Evolutionary conservation across 2,797 vertebrate genomes (phyloP).

Genomic region (Bradypus variegatus): DNA sequence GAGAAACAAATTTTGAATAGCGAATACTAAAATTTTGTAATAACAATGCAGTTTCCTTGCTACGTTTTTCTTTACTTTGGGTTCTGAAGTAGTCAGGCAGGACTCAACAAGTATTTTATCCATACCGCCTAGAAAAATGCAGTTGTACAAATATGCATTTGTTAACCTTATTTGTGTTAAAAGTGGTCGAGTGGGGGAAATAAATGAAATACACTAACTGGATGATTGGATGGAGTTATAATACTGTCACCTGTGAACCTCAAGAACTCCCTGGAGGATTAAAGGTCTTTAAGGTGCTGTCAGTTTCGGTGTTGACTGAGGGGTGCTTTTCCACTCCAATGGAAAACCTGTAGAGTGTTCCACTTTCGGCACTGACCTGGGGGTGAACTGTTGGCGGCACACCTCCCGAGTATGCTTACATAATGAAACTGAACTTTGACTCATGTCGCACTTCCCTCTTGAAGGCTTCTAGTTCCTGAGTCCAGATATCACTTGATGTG

Average conservation of each 20-base stretch:
- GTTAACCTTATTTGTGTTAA: not conserved
- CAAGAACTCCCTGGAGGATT: not conserved
- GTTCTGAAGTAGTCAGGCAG: not conserved
- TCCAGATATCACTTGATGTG: not conserved
- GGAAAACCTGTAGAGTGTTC: not conserved
- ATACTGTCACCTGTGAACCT: not conserved
- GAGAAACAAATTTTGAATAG: not conserved
- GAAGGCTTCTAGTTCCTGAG: not conserved
- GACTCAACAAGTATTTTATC: slow-evolving; percentile 3
- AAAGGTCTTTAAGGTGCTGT: not conserved
- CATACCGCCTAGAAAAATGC: not conserved
- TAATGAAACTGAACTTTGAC: slow-evolving; percentile 40
- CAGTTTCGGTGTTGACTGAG: not conserved
- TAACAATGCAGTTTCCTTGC: not conserved
- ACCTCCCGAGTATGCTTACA: slow-evolving; percentile 12
- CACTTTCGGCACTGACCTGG: not conserved
- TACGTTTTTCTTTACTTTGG: not conserved
- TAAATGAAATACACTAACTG: not conserved
- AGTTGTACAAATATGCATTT: not conserved
- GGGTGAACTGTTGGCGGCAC: not conserved
- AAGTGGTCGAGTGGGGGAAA: slow-evolving; percentile 7
- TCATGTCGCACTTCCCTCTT: not conserved
- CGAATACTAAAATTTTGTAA: not conserved
- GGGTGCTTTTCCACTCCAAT: not conserved
- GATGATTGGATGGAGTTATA: not conserved